Evolutionary conservation across 64 coral and sea anemone species (phyloP).

Genomic region (Catalaphyllia jardinei): DNA sequence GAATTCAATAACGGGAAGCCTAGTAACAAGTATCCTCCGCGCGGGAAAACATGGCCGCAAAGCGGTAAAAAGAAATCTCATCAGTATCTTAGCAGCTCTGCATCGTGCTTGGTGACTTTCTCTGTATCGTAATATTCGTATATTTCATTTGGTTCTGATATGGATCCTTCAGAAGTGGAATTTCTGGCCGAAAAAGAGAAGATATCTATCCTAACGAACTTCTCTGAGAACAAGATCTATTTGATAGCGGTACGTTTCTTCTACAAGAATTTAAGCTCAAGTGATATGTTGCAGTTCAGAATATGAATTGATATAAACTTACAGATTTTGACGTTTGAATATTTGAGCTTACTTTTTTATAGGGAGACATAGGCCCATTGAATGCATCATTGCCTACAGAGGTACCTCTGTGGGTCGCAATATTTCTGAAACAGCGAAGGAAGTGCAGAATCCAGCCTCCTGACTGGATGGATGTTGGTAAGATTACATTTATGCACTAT

Average conservation of each 20-base stretch:
- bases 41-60: slow-evolving; percentile 42
- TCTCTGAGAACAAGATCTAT: slow-evolving; percentile 88
- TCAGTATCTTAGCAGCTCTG: not conserved
- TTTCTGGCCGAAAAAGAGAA: slow-evolving; percentile 93
- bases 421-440: slow-evolving; percentile 91
- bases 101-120: not conserved
- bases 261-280: no score
- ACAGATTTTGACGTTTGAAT: not conserved
- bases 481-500: not conserved
- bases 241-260: slow-evolving; percentile 80
- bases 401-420: slow-evolving; percentile 93
- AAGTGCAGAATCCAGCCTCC: slow-evolving; percentile 95
- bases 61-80: not conserved
- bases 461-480: slow-evolving; percentile 97
- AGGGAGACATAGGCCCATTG: slow-evolving; percentile 97
- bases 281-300: not conserved
- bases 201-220: slow-evolving; percentile 90
- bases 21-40: not conserved
- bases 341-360: not conserved
- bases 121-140: not conserved
- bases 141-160: not conserved
- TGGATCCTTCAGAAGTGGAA: slow-evolving; percentile 96
- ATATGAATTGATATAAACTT: not conserved
- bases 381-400: slow-evolving; percentile 81
- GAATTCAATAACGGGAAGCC: not conserved